Base-by-base conservation (phyloP, 2,888 invertebrate species). In the Sphaeridia pumilis region DNA sequence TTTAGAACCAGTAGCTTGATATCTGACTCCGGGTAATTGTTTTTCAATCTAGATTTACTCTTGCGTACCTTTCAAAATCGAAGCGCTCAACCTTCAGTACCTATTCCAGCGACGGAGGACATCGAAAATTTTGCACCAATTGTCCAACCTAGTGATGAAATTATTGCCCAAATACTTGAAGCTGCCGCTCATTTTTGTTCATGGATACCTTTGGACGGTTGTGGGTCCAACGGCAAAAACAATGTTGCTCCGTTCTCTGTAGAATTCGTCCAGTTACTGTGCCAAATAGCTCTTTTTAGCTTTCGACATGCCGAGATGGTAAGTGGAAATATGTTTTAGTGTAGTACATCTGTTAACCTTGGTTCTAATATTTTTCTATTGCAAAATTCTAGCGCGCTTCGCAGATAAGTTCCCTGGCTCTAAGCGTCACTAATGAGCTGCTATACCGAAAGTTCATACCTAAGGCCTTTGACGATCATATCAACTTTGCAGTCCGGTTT, bases 391-490 rank as follows among this genome's bases (percentile, higher is more conserved):
- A 35, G 45, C 31, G 34, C 27, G 34, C 25, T n/a, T 31, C 36
- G 20, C 41, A 38, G 28, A 28, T 46, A 20, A 41, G 44, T 10
- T 46, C 46, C 2, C 43, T 46, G 25, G 86, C 86, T 1, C 77
- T 88, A 75, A 81, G 83, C 57, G 82, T 85, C 45, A 78, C 88
- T 66, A 88, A 88, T 71, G 89, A 88, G 74, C 75, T 89, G 64
- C 74, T 88, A 65, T 85, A 87, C 70, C 79, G 87, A 67, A 84
- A 87, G 67, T 86, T 85, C 72, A 82, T 84, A 60, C 87, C 87
- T 36, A 79, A 78, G 35, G 82, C 83, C 55, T 83, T 83, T 57
- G 83, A 83, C 66, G 79, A 81, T 63, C 67, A 67, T 49, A 64
- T 73, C 21, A 67, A 72, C 47, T 70, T 71, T 56, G 69, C 74